Conservation (phyloP, 1,140 invertebrate genomes). For the Propsilocerus akamusi region DNA sequence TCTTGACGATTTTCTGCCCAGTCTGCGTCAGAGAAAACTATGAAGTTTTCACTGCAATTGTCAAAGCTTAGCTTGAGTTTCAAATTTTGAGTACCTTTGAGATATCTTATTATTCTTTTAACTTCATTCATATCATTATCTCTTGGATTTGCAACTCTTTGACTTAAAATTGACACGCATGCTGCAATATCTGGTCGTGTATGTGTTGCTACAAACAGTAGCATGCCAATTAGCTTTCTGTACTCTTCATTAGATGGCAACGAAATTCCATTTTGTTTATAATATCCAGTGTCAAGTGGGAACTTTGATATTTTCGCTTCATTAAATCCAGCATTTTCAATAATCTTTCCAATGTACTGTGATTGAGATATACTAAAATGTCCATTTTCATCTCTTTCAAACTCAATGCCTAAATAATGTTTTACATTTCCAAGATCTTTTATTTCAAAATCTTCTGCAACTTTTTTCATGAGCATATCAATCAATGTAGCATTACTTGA, state of each 20-base stretch:
- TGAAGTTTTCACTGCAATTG: neutral
- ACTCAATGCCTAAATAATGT: slow-evolving; percentile 13
- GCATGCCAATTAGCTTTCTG: slow-evolving; percentile 17
- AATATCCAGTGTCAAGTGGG: neutral
- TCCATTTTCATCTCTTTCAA: too few species aligned
- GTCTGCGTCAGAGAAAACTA: slow-evolving; percentile 9
- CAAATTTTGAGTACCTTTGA: slow-evolving; percentile 14
- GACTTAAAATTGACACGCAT: slow-evolving; percentile 16
- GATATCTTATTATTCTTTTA: slow-evolving; percentile 21
- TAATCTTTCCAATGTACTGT: neutral
- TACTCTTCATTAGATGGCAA: slow-evolving; percentile 9
- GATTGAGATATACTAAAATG: neutral
- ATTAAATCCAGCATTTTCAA: neutral
- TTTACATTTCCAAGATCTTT: slow-evolving; percentile 12
- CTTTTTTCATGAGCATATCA: too few species aligned
- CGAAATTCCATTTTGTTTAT: neutral
- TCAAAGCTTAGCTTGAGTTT: slow-evolving; percentile 5
- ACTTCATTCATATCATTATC: slow-evolving; percentile 16
- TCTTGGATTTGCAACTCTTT: slow-evolving; percentile 11
- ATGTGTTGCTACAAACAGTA: slow-evolving; percentile 19
- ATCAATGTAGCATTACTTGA: too few species aligned
- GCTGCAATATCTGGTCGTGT: slow-evolving; percentile 25
- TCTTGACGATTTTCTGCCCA: slow-evolving; percentile 11
- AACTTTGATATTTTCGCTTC: neutral
- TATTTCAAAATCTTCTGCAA: slow-evolving; percentile 16